These are phyloP conservation scores for Amphipyra berbera DNA, from an alignment of 2,888 invertebrate genomes.

Conservation along the genomic window DNA sequence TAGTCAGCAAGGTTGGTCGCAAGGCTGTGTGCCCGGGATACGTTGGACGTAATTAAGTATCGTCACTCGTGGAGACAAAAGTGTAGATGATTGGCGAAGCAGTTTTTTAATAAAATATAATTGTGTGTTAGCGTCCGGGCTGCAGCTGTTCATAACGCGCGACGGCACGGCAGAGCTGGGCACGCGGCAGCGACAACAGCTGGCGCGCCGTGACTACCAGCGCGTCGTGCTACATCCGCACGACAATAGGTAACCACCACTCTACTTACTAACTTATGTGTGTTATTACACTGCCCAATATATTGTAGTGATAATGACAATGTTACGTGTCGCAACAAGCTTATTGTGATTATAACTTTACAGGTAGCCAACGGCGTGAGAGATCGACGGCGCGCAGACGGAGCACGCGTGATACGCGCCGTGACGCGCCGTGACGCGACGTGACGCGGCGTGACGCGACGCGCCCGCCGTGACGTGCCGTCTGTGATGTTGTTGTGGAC, in stretches of 20 bases:
- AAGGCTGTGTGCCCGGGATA: too few relatives aligned
- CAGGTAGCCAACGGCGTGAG: slow-evolving; percentile 77
- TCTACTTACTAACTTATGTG: neutral
- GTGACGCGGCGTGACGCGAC: slow-evolving; percentile 2
- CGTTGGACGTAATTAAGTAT: too few relatives aligned
- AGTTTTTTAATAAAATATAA: neutral
- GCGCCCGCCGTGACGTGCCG: slow-evolving; percentile 8
- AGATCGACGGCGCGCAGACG: slow-evolving; percentile 52
- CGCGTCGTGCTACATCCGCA: slow-evolving; percentile 84
- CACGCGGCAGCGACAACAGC: slow-evolving; percentile 94
- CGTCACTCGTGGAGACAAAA: too few relatives aligned
- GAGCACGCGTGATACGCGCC: slow-evolving; percentile 30
- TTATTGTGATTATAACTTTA: neutral
- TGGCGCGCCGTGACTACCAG: slow-evolving; percentile 79
- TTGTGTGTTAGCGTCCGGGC: slow-evolving; percentile 93
- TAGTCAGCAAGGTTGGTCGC: too few relatives aligned
- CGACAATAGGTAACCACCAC: slow-evolving; percentile 74
- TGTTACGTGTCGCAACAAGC: neutral
- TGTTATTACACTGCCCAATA: too few relatives aligned
- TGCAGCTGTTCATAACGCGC: slow-evolving; percentile 96
- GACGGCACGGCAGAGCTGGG: slow-evolving; percentile 97
- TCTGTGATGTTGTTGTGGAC: slow-evolving; percentile 37
- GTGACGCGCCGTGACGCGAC: slow-evolving; percentile 12
- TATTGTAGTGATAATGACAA: too few relatives aligned
- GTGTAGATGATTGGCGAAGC: neutral